These are phyloP conservation scores for Drosophila infuscata DNA, from an alignment of 2,888 invertebrate genomes.

Conservation along the genomic window DNA sequence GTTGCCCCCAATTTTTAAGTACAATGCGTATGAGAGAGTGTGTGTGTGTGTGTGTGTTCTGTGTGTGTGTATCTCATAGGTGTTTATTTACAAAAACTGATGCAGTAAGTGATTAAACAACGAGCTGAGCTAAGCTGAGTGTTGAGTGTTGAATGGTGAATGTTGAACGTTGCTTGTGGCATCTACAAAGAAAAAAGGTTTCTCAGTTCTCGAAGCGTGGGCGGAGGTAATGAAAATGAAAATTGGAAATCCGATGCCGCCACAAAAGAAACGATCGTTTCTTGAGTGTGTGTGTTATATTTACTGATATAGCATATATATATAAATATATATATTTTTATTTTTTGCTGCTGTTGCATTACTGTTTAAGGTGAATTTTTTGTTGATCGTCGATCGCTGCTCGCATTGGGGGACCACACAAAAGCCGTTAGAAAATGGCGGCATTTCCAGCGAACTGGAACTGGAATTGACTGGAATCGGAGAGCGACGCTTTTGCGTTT, in stretches of 20 bases:
- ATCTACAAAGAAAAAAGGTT: slow-evolving; percentile 22
- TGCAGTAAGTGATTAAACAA: slow-evolving; percentile 66
- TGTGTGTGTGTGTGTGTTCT: neutral
- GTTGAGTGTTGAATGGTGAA: slow-evolving; percentile 26
- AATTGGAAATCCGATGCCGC: slow-evolving; percentile 65
- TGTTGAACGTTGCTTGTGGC: slow-evolving; percentile 43
- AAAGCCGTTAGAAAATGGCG: slow-evolving; percentile 52
- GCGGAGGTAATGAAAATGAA: slow-evolving; percentile 45
- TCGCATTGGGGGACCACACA: slow-evolving; percentile 61
- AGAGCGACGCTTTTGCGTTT: slow-evolving; percentile 51
- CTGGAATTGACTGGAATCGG: slow-evolving; percentile 25
- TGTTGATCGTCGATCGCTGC: slow-evolving; percentile 15
- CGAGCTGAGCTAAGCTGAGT: slow-evolving; percentile 11
- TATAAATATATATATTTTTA: neutral
- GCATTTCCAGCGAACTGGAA: slow-evolving; percentile 27
- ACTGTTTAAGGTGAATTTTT: slow-evolving; percentile 69
- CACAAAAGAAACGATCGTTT: slow-evolving; percentile 24
- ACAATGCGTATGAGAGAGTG: neutral
- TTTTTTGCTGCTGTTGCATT: no score
- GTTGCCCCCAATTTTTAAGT: neutral
- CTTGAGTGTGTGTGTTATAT: neutral
- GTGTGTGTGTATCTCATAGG: slow-evolving; percentile 41
- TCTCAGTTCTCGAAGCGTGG: slow-evolving; percentile 43
- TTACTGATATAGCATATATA: neutral
- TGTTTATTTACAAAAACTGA: slow-evolving; percentile 68